Percentiles rank a stretch among this genome's conserved stretches.
Conservation (phyloP, 2,113 vertebrate species). For the Chionodraco myersi region DNA sequence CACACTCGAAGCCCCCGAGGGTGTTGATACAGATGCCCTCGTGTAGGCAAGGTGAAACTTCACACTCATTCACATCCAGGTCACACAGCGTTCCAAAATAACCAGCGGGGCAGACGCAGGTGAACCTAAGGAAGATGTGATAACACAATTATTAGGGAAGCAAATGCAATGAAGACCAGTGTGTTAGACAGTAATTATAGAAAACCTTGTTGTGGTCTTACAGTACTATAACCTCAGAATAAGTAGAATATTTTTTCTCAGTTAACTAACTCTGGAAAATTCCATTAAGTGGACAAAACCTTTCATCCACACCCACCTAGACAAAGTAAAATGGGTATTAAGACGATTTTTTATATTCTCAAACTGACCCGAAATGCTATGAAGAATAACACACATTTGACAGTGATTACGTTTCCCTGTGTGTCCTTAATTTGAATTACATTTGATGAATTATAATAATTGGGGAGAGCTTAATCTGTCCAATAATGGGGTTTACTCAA, state of each 20-base stretch:
- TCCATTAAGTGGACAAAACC: neutral
- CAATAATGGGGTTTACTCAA: constrained; percentile 57
- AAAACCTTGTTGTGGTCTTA: neutral
- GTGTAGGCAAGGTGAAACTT: constrained; percentile 85
- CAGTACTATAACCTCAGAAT: constrained; percentile 2
- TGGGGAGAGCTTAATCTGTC: constrained; percentile 46
- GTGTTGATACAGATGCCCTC: constrained; percentile 86
- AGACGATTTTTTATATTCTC: constrained; percentile 15
- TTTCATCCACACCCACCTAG: neutral
- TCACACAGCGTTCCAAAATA: constrained; percentile 86
- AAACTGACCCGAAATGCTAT: constrained; percentile 17
- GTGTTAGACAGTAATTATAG: neutral
- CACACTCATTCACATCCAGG: constrained; percentile 87
- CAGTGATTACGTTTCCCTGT: constrained; percentile 30
- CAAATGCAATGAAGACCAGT: neutral
- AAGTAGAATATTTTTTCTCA: neutral
- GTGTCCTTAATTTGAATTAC: constrained; percentile 47
- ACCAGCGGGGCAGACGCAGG: constrained; percentile 83
- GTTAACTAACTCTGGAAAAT: neutral
- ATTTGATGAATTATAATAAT: constrained; percentile 49
- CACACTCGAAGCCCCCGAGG: constrained; percentile 83
- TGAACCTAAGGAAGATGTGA: constrained; percentile 78
- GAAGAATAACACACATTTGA: constrained; percentile 26
- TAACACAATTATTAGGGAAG: constrained; percentile 40
- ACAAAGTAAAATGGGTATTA: neutral